These are phyloP conservation scores for Callyntrura guangdongensis DNA, from an alignment of 2,888 invertebrate genomes.

Conservation along the genomic window DNA sequence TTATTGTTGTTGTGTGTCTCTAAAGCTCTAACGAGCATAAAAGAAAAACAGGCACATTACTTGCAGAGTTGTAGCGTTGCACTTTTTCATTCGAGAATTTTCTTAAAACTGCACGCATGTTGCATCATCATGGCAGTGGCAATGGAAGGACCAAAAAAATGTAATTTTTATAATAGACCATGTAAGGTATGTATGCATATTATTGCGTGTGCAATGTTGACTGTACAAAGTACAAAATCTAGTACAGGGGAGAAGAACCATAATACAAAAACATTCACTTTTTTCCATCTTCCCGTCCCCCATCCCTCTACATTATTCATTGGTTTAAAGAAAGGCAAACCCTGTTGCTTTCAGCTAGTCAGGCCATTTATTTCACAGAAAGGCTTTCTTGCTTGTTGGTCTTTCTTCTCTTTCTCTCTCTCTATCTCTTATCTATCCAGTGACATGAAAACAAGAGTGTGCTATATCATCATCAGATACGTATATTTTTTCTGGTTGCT, in stretches of 20 bases:
- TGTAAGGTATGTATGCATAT: background rate
- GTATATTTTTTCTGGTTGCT: background rate
- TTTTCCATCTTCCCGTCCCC: constrained; percentile 8
- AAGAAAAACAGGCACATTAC: constrained; percentile 29
- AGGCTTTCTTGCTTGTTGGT: background rate
- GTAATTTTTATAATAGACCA: background rate
- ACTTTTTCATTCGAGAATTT: constrained; percentile 27
- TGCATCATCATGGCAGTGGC: background rate
- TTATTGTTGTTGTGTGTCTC: background rate
- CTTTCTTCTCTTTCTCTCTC: background rate
- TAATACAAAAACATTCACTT: constrained; percentile 22
- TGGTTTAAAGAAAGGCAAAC: constrained; percentile 44
- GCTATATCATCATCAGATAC: constrained; percentile 14
- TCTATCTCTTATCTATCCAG: no score
- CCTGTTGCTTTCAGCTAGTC: constrained; percentile 52
- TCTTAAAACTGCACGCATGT: constrained; percentile 48
- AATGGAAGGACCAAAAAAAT: background rate
- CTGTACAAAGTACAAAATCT: background rate
- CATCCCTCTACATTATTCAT: constrained; percentile 51
- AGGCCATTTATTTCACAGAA: constrained; percentile 12
- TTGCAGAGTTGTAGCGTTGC: constrained; percentile 38
- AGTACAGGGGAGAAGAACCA: background rate
- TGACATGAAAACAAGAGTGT: background rate
- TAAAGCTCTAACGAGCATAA: background rate
- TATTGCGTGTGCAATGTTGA: background rate